Evolutionary conservation across 2,797 vertebrate species (phyloP), one percentile per base, ranked within the genome.

Genomic region (Trachops cirrhosus): DNA sequence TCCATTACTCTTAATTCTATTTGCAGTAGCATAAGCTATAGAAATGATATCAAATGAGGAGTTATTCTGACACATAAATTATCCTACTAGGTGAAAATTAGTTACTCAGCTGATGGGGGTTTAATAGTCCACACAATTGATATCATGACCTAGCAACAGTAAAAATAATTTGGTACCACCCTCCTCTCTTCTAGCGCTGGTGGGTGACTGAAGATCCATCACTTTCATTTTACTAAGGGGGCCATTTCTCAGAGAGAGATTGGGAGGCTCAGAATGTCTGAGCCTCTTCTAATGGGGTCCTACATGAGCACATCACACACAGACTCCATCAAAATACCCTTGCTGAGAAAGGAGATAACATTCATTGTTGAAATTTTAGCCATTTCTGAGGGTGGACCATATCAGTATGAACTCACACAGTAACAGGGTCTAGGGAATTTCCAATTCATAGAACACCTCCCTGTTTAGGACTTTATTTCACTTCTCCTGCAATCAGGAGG

Each of bases 61-160:
- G 11, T 87, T 79, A 80, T 84, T 46, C 44, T 83, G 64, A 79
- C 59, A 37, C 48, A 86, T 64, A 50, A 29, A 75, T 18, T 70
- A 2, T 64, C 29, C 64, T 79, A 89, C n/a, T 73, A 70, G 24
- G 9, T 73, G 26, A 97, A 94, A 95, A 67, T 68, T 37, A 92
- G 32, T 82, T 88, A 78, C 34, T 93, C n/a, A 94, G 29, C 15
- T 83, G 37, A 87, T 34, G 77, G 19, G 29, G 34, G 37, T 48
- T 80, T 86, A 82, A 59, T 24, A 22, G 22, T 79, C 92, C 12
- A 39, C 2, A 11, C 68, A 62, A 68, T 0, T 83, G 84, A 71
- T 90, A 71, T 62, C 5, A 57, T 94, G 67, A 82, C 14, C 41
- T 48, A 93, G 1, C 48, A 90, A 78, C 7, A 80, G 50, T 80